Evolutionary conservation across 2,888 invertebrate species (phyloP), one percentile per base, ranked within the genome.

Genomic region (Ernsta delagoae): DNA sequence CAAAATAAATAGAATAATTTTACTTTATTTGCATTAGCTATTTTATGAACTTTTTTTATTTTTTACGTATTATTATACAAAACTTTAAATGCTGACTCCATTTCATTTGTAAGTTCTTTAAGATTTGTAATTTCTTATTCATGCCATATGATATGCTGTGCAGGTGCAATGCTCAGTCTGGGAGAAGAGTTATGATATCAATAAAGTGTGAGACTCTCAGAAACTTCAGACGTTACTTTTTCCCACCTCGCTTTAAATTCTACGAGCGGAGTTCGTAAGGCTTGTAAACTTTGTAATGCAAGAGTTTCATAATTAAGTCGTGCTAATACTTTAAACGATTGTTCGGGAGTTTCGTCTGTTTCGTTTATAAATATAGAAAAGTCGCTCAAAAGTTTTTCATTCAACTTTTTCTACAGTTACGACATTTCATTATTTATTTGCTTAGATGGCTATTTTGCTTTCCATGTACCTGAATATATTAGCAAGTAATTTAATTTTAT

Each of bases 181-280:
- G 4, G 12, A 41, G 41, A 34, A 9, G 54, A 66, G 43, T 53
- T 66, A 12, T 31, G 36, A 39, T 39, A 12, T 43, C 41, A 34
- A 41, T 60, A 66, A 66, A 66, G 60, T 54, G 34, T 54, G 43
- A 54, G 34, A 66, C 53, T 43, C 6, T 12, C 50, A 8, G 60
- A 31, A 66, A 66, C 54, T 66, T 66, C 41, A 9, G 16, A 65
- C 65, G n/a, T 66, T 45, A 60, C 59, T 41, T 41, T 60, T 66
- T 60, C 43, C 60, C 24, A 54, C 66, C 66, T 66, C 54, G 16
- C 48, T 41, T 65, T 59, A 60, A n/a, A 54, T 11, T 53, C 41
- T 12, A 7, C 9, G 48, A 24, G 60, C 59, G 45, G 6, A 34
- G 45, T 61, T 7, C 50, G 50, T 53, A n/a, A 3, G 4, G 50